These are phyloP conservation scores for Solea senegalensis DNA, from an alignment of 2,113 vertebrate genomes.

Conservation along the genomic window DNA sequence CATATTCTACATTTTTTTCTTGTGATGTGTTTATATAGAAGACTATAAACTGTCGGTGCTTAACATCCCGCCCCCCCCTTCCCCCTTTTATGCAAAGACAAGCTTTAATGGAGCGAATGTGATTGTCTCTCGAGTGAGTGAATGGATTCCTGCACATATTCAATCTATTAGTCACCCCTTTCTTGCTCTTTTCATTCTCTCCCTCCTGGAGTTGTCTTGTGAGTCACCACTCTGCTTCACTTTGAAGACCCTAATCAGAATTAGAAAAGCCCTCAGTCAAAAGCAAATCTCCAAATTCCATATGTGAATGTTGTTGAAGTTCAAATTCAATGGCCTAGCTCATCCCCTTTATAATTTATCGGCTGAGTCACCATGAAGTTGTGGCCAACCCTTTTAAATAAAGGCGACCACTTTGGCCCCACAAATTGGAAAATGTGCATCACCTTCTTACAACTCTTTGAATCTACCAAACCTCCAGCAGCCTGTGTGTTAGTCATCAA, in stretches of 20 bases:
- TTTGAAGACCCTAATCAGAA: slow-evolving; percentile 41
- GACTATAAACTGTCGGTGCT: slow-evolving; percentile 50
- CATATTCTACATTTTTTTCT: slow-evolving; percentile 68
- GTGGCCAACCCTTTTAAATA: slow-evolving; percentile 1
- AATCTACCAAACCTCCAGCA: not conserved
- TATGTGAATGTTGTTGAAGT: slow-evolving; percentile 22
- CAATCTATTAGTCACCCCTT: slow-evolving; percentile 64
- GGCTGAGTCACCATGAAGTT: slow-evolving; percentile 25
- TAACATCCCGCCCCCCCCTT: slow-evolving; percentile 4
- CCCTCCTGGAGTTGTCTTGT: slow-evolving; percentile 46
- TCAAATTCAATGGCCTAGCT: slow-evolving; percentile 4
- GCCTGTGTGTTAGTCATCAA: not conserved
- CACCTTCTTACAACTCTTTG: not conserved
- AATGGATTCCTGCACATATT: slow-evolving; percentile 67
- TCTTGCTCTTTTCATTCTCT: slow-evolving; percentile 27
- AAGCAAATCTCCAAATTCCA: slow-evolving; percentile 31
- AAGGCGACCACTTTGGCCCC: slow-evolving; percentile 23
- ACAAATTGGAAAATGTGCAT: slow-evolving; percentile 4
- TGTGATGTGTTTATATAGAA: slow-evolving; percentile 66
- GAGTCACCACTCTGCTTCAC: slow-evolving; percentile 29
- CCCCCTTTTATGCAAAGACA: slow-evolving; percentile 47
- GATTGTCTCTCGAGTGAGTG: slow-evolving; percentile 58
- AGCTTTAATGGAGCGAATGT: slow-evolving; percentile 66
- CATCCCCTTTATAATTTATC: not conserved
- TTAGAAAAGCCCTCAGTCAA: slow-evolving; percentile 46